A percentile compares a stretch with the other conserved stretches of the same genome.
These are phyloP conservation scores for Neuroterus valhalla DNA, from an alignment of 1,140 invertebrate genomes.

Conservation along the genomic window DNA sequence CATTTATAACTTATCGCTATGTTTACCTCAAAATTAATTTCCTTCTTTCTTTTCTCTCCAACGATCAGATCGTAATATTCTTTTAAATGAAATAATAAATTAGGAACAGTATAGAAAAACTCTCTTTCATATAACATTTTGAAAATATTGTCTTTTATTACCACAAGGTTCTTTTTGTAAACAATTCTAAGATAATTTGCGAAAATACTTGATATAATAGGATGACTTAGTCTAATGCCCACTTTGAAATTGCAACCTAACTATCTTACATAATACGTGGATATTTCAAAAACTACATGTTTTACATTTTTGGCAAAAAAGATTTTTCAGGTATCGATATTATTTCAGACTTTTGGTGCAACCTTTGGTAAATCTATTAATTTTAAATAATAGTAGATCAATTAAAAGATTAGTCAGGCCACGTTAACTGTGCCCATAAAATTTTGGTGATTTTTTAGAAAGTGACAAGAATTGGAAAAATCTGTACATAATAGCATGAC, in stretches of 20 bases:
- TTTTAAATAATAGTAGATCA: too few species aligned
- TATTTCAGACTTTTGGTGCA: background rate
- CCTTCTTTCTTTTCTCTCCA: too few species aligned
- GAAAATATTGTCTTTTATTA: slow-evolving; percentile 45
- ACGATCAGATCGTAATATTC: too few species aligned
- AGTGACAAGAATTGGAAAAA: too few species aligned
- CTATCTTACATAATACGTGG: background rate
- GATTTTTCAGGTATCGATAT: slow-evolving; percentile 5
- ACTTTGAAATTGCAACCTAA: background rate
- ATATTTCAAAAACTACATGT: background rate
- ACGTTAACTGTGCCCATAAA: too few species aligned
- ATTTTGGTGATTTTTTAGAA: too few species aligned
- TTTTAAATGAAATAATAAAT: too few species aligned
- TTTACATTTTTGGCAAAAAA: background rate
- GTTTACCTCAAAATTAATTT: too few species aligned
- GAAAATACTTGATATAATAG: background rate
- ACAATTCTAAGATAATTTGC: background rate
- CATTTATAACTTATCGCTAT: background rate
- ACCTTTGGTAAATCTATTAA: too few species aligned
- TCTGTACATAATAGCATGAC: too few species aligned
- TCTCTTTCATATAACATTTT: slow-evolving; percentile 13
- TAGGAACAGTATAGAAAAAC: too few species aligned
- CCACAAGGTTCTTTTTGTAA: slow-evolving; percentile 43
- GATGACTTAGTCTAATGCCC: background rate
- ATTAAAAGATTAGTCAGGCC: too few species aligned